A percentile compares a stretch with the other conserved stretches of the same genome.
Conservation (phyloP, 2,888 invertebrate species). For the Sminthurinus aureus region DNA sequence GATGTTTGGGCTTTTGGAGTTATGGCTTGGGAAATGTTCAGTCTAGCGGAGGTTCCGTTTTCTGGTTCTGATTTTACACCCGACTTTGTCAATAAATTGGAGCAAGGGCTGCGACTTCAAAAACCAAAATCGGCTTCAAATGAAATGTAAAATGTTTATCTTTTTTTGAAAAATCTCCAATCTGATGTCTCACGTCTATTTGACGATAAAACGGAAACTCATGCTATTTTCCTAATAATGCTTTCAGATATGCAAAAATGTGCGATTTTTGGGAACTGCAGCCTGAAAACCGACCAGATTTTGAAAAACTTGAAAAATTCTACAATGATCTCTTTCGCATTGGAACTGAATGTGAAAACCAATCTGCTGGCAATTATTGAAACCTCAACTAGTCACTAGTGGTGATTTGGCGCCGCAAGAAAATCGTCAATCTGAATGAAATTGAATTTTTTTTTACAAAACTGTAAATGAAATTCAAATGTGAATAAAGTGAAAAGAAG, state of each 20-base stretch:
- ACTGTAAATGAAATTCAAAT: too few species aligned
- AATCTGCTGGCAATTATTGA: too few species aligned
- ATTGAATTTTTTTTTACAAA: too few species aligned
- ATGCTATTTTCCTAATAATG: too few species aligned
- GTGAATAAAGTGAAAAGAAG: too few species aligned
- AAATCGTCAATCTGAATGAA: too few species aligned
- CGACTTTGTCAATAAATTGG: not conserved
- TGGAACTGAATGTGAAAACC: too few species aligned
- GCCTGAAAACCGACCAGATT: not conserved
- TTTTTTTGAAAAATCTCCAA: too few species aligned
- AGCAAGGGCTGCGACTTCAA: not conserved
- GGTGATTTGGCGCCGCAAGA: too few species aligned
- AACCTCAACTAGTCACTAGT: too few species aligned
- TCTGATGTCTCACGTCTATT: too few species aligned
- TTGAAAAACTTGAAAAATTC: not conserved
- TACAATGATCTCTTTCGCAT: not conserved
- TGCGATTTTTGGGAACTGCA: not conserved
- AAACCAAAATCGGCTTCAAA: not conserved
- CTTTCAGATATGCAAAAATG: not conserved
- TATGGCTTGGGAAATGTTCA: not conserved
- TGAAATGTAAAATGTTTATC: not conserved
- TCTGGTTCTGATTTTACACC: not conserved
- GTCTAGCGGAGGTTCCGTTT: not conserved
- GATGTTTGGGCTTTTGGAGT: constrained; percentile 5
- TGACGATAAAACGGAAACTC: too few species aligned